These are phyloP conservation scores for Heliconius hermathena DNA, from an alignment of 1,140 invertebrate species.

Conservation along the genomic window DNA sequence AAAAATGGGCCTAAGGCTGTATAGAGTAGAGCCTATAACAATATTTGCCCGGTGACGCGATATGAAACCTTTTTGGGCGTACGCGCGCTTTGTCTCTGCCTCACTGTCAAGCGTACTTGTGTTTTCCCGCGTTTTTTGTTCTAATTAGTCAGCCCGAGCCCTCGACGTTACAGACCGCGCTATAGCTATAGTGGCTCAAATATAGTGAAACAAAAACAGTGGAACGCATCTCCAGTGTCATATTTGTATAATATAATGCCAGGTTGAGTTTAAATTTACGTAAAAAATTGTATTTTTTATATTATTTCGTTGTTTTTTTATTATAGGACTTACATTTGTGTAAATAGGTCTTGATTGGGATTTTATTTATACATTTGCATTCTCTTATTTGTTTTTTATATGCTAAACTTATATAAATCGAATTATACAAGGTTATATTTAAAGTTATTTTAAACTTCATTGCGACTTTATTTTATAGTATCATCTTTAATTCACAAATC, in stretches of 20 bases:
- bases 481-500: too few species aligned
- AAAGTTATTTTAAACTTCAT: too few species aligned
- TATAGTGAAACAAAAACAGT: constrained; percentile 27
- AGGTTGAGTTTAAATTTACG: neutral
- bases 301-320: neutral
- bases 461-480: too few species aligned
- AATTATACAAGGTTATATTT: too few species aligned
- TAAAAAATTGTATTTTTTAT: neutral
- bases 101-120: constrained; percentile 80
- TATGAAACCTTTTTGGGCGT: constrained; percentile 57
- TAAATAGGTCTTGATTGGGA: neutral
- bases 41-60: constrained; percentile 18
- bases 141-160: constrained; percentile 77
- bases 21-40: constrained; percentile 30
- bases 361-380: too few species aligned
- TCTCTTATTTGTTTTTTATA: too few species aligned
- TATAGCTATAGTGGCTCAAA: constrained; percentile 24
- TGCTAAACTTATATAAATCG: too few species aligned
- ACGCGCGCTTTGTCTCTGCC: constrained; percentile 76
- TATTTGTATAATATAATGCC: constrained; percentile 8
- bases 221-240: constrained; percentile 11
- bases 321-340: neutral
- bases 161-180: constrained; percentile 67
- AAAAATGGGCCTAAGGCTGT: constrained; percentile 47
- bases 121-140: constrained; percentile 81